Base-by-base conservation (phyloP, 2,888 invertebrate genomes). In the Blera fallax region DNA sequence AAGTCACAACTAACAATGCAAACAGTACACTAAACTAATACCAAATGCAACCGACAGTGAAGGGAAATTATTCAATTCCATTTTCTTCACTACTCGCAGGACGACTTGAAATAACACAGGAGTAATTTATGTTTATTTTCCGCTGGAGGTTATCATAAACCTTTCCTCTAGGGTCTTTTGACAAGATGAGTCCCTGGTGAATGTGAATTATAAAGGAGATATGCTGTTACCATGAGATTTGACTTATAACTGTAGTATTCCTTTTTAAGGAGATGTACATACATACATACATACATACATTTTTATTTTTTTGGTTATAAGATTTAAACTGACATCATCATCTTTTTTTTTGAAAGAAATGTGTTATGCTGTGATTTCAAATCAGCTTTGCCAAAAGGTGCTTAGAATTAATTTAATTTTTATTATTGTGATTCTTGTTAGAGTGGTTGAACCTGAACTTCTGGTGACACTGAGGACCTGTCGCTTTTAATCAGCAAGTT, bases 91-190 rank as follows among this genome's bases (percentile, higher is more conserved):
- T 45, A n/a, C n/a, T n/a, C n/a, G n/a, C n/a, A 56, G 18, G 32
- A 69, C 21, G 27, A 32, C 29, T 40, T 69, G 27, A 52, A 40
- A 27, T 27, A 14, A 11, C 32, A 21, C 29, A 8, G 43, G 32
- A 56, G 69, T 56, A 43, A 69, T 69, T 54, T 40, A 21, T 69
- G 18, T 56, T 56, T 69, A 69, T 40, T 67, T 69, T 54, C 24
- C 54, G 54, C 21, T 37, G 18, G 29, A 69, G 69, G 54, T 69
- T 40, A 54, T 54, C 43, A 18, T 45, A 69, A 43, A 43, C 43
- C 43, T 45, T 45, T 11, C 32, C 56, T 43, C 69, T 43, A 10
- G 10, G 43, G 69, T 27, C 56, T 43, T 29, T 43, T 69, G 54
- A 32, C 29, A 69, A 18, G 32, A 69, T 69, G 56, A 56, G 56